Evolutionary conservation across 2,888 invertebrate genomes (phyloP).

Genomic region (Drosophila sordidapex): DNA sequence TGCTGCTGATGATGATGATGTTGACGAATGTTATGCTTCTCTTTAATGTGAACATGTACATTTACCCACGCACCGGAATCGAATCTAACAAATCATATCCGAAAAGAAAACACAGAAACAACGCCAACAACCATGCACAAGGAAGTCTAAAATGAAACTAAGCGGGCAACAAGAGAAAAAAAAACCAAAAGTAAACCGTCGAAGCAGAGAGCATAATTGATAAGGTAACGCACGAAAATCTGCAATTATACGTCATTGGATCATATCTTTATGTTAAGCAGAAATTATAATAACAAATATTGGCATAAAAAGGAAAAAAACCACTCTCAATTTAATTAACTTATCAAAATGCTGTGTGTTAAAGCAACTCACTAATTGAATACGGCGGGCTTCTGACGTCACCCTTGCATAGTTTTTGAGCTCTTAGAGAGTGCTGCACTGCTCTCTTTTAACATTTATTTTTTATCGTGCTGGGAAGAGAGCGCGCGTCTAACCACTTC

Average conservation of each 20-base stretch:
- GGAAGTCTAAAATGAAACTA: slow-evolving; percentile 59
- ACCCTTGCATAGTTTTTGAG: slow-evolving; percentile 5
- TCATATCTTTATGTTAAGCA: neutral
- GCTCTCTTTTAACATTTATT: neutral
- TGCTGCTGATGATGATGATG: neutral
- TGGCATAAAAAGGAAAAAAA: neutral
- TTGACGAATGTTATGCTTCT: slow-evolving; percentile 30
- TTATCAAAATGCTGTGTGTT: neutral
- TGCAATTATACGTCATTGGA: neutral
- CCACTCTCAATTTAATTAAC: neutral
- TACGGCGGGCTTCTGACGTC: slow-evolving; percentile 17
- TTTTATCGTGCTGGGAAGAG: slow-evolving; percentile 16
- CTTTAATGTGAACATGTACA: slow-evolving; percentile 32
- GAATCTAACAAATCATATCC: slow-evolving; percentile 59
- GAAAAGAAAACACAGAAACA: slow-evolving; percentile 50
- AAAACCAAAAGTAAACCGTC: slow-evolving; percentile 38
- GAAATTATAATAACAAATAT: neutral
- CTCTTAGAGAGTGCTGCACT: slow-evolving; percentile 17
- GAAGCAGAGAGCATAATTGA: slow-evolving; percentile 30
- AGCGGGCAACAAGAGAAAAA: slow-evolving; percentile 56
- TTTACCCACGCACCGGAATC: slow-evolving; percentile 39
- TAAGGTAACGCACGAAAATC: slow-evolving; percentile 24
- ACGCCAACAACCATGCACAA: slow-evolving; percentile 58
- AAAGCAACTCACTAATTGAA: neutral
- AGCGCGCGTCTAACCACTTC: neutral